Evolutionary conservation across 2,797 vertebrate genomes (phyloP), one percentile per base, ranked within the genome.

Genomic region (Choloepus didactylus): DNA sequence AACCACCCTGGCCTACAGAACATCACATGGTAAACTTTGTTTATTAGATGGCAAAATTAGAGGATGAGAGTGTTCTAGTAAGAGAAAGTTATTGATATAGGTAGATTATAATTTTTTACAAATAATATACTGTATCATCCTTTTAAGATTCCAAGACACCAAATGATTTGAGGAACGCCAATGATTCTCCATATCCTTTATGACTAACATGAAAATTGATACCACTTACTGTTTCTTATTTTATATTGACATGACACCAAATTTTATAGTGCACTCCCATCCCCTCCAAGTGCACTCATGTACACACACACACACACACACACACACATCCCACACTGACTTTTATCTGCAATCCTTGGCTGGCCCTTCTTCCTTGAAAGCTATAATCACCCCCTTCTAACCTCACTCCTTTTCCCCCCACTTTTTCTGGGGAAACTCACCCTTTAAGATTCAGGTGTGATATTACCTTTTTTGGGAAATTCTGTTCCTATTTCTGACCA

Each of bases 111-210:
- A 23, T 44, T 76, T 25, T 87, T 82, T 27, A 76, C 35, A 70
- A 84, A 84, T 67, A 76, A 69, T 2, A 0, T 19, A 69, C 38
- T 49, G n/a, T 60, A 83, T 51, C 44, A 49, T 38, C 83, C 72
- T 83, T 94, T 84, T 62, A 60, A 77, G 72, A 54, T 69, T 41
- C 51, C 44, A 79, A 79, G 8, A 44, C 44, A 49, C 62, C 35
- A 54, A 51, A 70, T 44, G 77, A 62, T 85, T 70, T 54, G 87
- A 51, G 72, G 64, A 94, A n/a, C 35, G 60, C 81, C 49, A 56
- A 44, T 35, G 21, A 11, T 89, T 90, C 67, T 60, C 60, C 44
- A 62, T 54, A 89, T 62, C n/a, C 10, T 25, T 41, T 60, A 76
- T 38, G 25, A 59, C 41, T 49, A 19, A 54, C 69, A 76, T 60